Evolutionary conservation across 2,888 invertebrate genomes (phyloP).

Genomic region (Belgica antarctica): DNA sequence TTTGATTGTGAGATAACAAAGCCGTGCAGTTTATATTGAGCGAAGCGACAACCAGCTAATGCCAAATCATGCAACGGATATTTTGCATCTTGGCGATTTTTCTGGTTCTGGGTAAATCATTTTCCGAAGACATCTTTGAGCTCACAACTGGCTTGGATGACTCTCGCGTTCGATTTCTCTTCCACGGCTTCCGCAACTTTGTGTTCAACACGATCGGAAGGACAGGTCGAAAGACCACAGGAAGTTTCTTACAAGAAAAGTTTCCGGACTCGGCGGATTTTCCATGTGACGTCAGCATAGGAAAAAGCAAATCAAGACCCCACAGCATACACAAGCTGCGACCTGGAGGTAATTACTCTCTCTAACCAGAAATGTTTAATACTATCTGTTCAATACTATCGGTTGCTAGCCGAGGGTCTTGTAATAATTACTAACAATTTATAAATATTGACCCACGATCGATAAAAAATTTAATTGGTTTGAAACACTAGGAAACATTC

Average conservation of each 20-base stretch:
- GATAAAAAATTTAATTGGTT: too few species aligned
- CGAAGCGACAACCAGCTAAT: too few species aligned
- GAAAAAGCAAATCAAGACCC: constrained; percentile 50
- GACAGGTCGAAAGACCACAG: constrained; percentile 45
- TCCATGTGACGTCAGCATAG: constrained; percentile 49
- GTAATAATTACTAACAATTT: too few species aligned
- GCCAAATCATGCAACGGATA: neutral
- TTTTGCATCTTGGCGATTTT: neutral
- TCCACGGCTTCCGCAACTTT: constrained; percentile 47
- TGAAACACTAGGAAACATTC: too few species aligned
- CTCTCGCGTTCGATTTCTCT: constrained; percentile 45
- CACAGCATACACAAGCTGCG: constrained; percentile 56
- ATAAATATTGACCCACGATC: too few species aligned
- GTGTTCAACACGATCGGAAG: constrained; percentile 46
- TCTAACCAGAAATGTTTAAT: too few species aligned
- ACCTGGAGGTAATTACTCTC: constrained; percentile 49
- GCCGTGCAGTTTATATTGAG: neutral
- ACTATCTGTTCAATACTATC: too few species aligned
- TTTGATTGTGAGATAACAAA: neutral
- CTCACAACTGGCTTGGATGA: constrained; percentile 45
- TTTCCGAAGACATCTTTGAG: constrained; percentile 28
- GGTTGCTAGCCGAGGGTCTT: too few species aligned
- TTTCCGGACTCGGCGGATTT: constrained; percentile 47
- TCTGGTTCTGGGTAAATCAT: too few species aligned
- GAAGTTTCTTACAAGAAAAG: constrained; percentile 47